Base-by-base conservation (phyloP, 2,888 invertebrate genomes). In the Torymus aiolomorphi region DNA sequence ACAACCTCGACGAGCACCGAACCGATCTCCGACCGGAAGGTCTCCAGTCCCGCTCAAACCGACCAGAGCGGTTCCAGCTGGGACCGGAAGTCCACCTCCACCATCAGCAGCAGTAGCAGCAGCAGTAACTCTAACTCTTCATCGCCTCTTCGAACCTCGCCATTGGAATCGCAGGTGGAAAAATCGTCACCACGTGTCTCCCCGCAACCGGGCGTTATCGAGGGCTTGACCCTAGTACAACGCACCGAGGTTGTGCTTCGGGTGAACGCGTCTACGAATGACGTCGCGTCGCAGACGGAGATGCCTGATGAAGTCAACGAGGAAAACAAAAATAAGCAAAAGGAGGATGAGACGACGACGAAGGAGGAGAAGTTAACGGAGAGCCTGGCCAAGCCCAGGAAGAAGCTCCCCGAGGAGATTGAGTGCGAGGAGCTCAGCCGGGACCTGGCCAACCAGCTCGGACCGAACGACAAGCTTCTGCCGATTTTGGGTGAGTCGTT, bases 401-500 rank as follows among this genome's bases (percentile, higher is more conserved):
- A 92, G 86, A 94, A 94, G 84, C 91, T 93, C 63, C 93, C 94
- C 83, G 96, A 96, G 88, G 96, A 96, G 90, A 92, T 95, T 84
- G 96, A 95, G 85, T 96, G 95, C 91, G 96, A 96, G 87, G 92
- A 93, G 85, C 91, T 95, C 82, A 93, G 93, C 63, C 91, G 92
- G 82, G 94, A 94, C 87, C 91, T 94, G 79, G 92, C 93, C 78
- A 93, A 92, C 86, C 93, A 94, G 84, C 91, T 95, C 72, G 91
- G 92, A 24, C 92, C 93, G 52, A 92, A 92, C 80, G 94, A 95
- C 86, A 93, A 93, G 86, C 92, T 95, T 78, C 93, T 94, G 88
- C 93, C 93, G 82, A 92, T 95, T 83, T 91, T 94, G 86, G 89
- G 90, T 90, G 80, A 88, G 87, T 42, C 42, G 42, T 42, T 42